A percentile compares a stretch with the other conserved stretches of the same genome.
These are phyloP conservation scores for Galeopterus variegatus DNA, from an alignment of 2,113 vertebrate genomes.

Conservation along the genomic window DNA sequence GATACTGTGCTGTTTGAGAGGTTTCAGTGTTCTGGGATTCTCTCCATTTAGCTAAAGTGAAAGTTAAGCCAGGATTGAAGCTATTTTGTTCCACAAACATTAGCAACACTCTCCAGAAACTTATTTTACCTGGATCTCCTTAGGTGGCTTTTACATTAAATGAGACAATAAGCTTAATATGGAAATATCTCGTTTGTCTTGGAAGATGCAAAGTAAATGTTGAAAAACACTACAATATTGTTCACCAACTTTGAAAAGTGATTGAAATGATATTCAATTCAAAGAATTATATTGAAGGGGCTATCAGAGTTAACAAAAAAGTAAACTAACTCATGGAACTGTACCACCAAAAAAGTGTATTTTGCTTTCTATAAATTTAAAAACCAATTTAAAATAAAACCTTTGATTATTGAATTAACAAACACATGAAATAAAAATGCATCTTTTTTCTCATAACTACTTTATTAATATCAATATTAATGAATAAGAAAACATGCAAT, in stretches of 20 bases:
- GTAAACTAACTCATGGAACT: neutral
- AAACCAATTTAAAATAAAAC: constrained; percentile 10
- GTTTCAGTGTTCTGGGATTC: neutral
- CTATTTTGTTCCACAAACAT: neutral
- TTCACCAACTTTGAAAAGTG: neutral
- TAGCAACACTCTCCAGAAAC: neutral
- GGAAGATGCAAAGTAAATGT: neutral
- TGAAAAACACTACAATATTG: neutral
- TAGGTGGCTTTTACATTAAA: neutral
- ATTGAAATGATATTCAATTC: neutral
- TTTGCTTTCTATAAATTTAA: neutral
- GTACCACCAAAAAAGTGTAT: neutral
- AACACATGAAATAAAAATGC: constrained; percentile 66
- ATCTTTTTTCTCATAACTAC: constrained; percentile 82
- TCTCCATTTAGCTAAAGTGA: neutral
- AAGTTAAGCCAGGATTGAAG: neutral
- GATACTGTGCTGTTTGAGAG: neutral
- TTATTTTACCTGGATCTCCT: neutral
- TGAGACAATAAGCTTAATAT: neutral
- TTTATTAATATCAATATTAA: constrained; percentile 90
- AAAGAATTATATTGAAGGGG: neutral
- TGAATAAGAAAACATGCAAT: constrained; percentile 91
- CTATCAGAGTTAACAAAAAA: neutral
- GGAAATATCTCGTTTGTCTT: neutral
- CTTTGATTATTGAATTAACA: neutral